Base-by-base conservation (phyloP, 2,888 invertebrate species). In the Chydorus sphaericus region DNA sequence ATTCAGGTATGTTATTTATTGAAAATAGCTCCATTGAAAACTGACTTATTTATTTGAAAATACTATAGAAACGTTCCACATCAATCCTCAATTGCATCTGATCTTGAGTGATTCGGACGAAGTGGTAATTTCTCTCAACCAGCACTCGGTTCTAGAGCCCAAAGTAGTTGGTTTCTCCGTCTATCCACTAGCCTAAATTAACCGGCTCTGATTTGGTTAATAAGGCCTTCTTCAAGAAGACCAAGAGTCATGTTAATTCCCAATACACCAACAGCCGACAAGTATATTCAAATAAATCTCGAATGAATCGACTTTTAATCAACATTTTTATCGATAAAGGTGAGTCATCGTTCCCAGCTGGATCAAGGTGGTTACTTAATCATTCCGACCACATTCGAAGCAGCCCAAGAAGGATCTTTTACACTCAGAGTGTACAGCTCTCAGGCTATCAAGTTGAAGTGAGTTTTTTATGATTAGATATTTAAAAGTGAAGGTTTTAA, bases 91-190 rank as follows among this genome's bases (percentile, higher is more conserved):
- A 73, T 74, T 92, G 38, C 82, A 90, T 65, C 68, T 92, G 49
- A 77, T 81, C 48, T 69, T 91, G 30, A 81, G 80, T 63, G 89
- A 89, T 67, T 79, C 80, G 72, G 85, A 85, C 66, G 85, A 85
- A 69, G 81, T 88, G 1, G 80, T 91, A 14, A 81, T 92, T 53
- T 88, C 88, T 0, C 71, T 92, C 11, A 87, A 87, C 68, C 91
- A 91, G 66, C 89, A 91, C 69, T 85, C 86, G 60, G 85, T 90
- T 54, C 84, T 90, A 77, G 91, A 91, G 68, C 90, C 91, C 11
- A 89, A 90, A 74, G 89, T 90, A 59, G 86, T 92, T 61, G 92
- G 92, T 30, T 92, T 91, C 68, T 89, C 89, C 55, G 81, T 88
- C 54, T 91, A 90, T 68, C 78, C 80, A 44, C 69, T 84, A n/a